Evolutionary conservation across 2,888 invertebrate species (phyloP).

Genomic region (Sesia bembeciformis): DNA sequence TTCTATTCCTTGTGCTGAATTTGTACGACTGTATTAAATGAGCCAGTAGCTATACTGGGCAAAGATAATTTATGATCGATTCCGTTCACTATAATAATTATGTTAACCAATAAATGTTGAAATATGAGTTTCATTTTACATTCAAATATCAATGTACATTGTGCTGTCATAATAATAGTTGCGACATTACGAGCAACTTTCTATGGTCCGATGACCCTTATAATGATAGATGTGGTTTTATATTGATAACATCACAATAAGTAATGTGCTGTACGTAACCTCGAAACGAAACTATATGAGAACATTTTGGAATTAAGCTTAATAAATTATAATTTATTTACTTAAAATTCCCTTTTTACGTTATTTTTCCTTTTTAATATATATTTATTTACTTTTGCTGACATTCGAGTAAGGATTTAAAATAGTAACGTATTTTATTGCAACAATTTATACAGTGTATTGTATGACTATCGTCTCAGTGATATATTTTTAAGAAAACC

Average conservation of each 20-base stretch:
- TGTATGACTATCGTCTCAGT: too few species aligned
- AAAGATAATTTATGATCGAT: neutral
- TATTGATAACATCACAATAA: constrained; percentile 32
- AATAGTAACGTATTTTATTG: too few species aligned
- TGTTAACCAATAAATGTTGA: neutral
- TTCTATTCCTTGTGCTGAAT: neutral
- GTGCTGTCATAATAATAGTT: constrained; percentile 10
- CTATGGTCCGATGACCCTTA: constrained; percentile 38
- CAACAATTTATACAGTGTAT: too few species aligned
- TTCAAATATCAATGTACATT: constrained; percentile 4
- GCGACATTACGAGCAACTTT: constrained; percentile 21
- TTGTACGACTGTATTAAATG: neutral
- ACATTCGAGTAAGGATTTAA: too few species aligned
- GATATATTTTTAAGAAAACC: too few species aligned
- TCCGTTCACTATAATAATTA: neutral
- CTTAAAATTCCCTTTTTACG: too few species aligned
- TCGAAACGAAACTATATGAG: too few species aligned
- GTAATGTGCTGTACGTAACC: neutral
- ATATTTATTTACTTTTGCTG: too few species aligned
- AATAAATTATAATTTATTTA: too few species aligned
- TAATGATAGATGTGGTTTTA: constrained; percentile 21
- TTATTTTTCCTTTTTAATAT: too few species aligned
- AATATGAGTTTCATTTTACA: neutral
- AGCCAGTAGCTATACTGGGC: neutral
- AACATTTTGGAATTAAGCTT: too few species aligned